These are phyloP conservation scores for Bos taurus DNA, from an alignment of 2,113 vertebrate species.

Conservation along the genomic window DNA sequence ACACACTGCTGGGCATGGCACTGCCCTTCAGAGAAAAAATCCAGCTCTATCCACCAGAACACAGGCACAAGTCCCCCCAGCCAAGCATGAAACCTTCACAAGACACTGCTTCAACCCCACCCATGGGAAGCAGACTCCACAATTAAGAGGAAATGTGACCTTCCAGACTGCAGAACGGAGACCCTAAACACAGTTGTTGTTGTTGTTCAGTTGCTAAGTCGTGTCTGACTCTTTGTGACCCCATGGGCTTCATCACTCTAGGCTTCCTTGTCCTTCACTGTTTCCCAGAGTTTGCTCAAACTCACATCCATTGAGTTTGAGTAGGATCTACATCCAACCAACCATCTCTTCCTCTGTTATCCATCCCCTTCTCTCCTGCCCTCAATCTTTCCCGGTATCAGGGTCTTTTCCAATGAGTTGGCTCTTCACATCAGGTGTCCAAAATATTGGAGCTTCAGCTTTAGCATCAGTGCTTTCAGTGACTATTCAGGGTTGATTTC, in stretches of 20 bases:
- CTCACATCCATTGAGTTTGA: neutral
- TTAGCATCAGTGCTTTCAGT: neutral
- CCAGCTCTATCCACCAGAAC: neutral
- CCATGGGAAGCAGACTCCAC: neutral
- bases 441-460: neutral
- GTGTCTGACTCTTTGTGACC: neutral
- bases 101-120: neutral
- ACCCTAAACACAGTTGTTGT: neutral
- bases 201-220: neutral
- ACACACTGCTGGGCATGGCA: neutral
- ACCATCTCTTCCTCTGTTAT: neutral
- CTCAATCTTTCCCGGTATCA: neutral
- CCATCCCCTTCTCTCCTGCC: neutral
- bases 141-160: neutral
- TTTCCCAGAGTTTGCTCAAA: neutral
- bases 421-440: neutral
- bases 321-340: neutral
- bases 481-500: neutral
- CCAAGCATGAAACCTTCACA: accelerated
- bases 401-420: neutral
- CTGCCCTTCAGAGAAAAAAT: neutral
- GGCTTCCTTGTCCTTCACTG: neutral
- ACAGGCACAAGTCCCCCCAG: neutral
- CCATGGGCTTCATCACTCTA: neutral
- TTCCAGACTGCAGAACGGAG: neutral